Base-by-base conservation (phyloP, 2,797 vertebrate species). In the Hoplostethus atlanticus region DNA sequence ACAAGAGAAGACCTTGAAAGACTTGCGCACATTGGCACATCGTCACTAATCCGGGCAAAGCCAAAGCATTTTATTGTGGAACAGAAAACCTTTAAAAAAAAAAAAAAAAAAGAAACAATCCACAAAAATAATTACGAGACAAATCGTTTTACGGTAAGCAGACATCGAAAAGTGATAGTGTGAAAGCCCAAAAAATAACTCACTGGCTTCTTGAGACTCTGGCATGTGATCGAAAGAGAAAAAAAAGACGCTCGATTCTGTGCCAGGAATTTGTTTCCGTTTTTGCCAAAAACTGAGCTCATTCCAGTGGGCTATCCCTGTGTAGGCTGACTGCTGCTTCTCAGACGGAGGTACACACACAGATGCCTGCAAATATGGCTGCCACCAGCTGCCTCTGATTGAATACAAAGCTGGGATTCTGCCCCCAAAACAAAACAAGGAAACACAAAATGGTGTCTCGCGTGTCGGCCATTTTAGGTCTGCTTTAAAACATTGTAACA, bases 401-500 rank as follows among this genome's bases (percentile, higher is more conserved):
- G 87, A 91, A 91, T 73, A 91, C 90, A 88, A 93, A 91, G 90
- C 91, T 89, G 83, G 80, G 91, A 92, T 93, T 91, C 92, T 93
- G 89, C 87, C 87, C 89, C 91, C 80, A 84, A 92, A 91, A 92
- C 83, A 93, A 92, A 85, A 90, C 59, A 84, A 85, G 88, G 92
- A 87, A 95, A 90, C 85, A 96, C 92, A 95, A 96, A 96, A 96
- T 96, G 96, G 96, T 94, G 93, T 82, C 90, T 38, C 34, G 76
- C 76, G 71, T 84, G 90, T 94, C 95, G 92, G 95, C 96, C 96
- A 96, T 97, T 95, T 96, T 96, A 96, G 92, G 89, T 89, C 79
- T 73, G 67, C 69, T 80, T 87, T 64, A 78, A 84, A 81, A 70
- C 76, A 81, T 71, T 71, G 44, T 60, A 54, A 40, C 62, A 62